A percentile compares a stretch with the other conserved stretches of the same genome.
phyloP scores from a whole-genome alignment of 2,113 vertebrate species.

The Opisthocomus hoazin region DNA sequence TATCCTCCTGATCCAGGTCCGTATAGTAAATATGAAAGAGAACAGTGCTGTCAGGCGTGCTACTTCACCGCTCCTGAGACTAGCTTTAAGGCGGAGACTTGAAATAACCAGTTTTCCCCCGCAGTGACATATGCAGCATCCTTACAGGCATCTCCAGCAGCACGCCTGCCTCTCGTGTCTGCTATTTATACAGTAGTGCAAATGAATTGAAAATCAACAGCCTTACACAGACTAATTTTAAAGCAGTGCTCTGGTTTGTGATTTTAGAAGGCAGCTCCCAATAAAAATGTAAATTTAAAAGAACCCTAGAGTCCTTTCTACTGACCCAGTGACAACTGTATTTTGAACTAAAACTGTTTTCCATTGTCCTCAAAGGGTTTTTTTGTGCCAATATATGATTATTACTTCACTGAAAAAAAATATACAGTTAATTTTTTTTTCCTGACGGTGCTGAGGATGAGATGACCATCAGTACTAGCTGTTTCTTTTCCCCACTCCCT shows the following conservation, averaged over 20 bases:
- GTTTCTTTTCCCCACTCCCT: not conserved
- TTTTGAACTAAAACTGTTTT: not conserved
- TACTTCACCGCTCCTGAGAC: not conserved
- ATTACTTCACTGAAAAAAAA: not conserved
- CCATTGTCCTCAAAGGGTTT: not conserved
- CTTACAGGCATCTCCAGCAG: conserved; percentile 4
- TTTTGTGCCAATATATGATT: not conserved
- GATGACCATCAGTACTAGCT: not conserved
- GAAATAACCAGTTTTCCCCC: conserved; percentile 24
- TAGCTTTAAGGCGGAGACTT: not conserved
- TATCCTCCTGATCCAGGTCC: not conserved
- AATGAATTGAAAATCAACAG: not conserved
- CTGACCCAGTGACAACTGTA: not conserved
- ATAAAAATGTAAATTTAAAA: not conserved
- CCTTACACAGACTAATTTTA: not conserved
- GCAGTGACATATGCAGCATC: conserved; percentile 13
- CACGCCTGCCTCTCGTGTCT: not conserved
- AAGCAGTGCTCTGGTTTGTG: not conserved
- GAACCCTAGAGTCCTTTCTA: not conserved
- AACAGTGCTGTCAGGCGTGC: not conserved
- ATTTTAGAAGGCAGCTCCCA: not conserved
- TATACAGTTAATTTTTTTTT: not conserved
- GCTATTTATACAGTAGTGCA: conserved; percentile 5
- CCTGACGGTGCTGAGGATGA: not conserved
- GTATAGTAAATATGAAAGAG: not conserved